phyloP scores from a whole-genome alignment of 35 echinoderm and acorn worm species.

The Heliocidaris tuberculata region DNA sequence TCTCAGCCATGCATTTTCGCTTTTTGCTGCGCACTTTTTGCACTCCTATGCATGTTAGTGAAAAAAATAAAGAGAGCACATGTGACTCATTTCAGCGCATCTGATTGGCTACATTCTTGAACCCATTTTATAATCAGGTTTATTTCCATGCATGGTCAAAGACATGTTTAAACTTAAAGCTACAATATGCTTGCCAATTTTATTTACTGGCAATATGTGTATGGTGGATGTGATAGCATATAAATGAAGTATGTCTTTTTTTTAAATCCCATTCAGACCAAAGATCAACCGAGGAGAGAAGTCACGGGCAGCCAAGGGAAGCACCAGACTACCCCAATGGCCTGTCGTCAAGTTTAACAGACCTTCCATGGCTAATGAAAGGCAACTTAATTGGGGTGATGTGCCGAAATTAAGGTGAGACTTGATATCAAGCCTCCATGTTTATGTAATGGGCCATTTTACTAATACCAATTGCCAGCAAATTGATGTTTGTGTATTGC shows the following conservation, averaged over 20 bases:
- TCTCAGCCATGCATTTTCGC: no score
- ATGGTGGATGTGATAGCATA: no score
- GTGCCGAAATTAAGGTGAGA: conserved; percentile 77
- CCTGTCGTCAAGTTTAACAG: conserved; percentile 80
- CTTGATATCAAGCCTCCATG: not conserved
- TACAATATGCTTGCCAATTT: no score
- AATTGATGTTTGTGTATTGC: not conserved
- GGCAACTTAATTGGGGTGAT: conserved; percentile 83
- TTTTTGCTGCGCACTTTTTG: no score
- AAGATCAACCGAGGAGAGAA: conserved; percentile 27
- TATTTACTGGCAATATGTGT: no score
- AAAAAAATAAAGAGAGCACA: no score
- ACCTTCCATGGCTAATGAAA: conserved; percentile 55
- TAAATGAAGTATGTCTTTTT: not conserved
- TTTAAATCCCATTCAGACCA: not conserved
- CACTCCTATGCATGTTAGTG: no score
- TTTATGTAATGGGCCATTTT: not conserved
- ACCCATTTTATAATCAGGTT: no score
- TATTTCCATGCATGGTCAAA: no score
- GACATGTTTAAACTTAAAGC: no score
- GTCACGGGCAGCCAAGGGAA: conserved; percentile 59
- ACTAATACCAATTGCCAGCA: not conserved
- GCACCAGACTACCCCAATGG: conserved; percentile 92
- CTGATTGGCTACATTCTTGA: no score
- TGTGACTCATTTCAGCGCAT: no score